Conservation (phyloP, 2,888 invertebrate genomes). For the Colletes collaris region DNA sequence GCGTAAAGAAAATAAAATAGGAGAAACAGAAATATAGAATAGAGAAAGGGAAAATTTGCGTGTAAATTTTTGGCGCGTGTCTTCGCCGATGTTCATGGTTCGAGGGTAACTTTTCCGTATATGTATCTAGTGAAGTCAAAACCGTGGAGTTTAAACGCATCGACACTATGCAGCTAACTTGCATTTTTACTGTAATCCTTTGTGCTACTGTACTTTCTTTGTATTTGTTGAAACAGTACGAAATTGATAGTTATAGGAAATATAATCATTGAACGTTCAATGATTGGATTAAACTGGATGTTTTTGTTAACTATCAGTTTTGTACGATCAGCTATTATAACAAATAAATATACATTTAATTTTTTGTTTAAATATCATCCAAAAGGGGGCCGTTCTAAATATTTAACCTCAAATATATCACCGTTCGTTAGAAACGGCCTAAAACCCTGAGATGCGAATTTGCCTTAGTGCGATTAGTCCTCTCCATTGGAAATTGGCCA, state of each 20-base stretch:
- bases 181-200: slow-evolving; percentile 14
- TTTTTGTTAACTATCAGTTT: too few species aligned
- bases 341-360: too few species aligned
- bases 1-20: slow-evolving; percentile 36
- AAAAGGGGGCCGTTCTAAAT: slow-evolving; percentile 22
- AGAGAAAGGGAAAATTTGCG: slow-evolving; percentile 14
- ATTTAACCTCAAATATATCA: slow-evolving; percentile 3
- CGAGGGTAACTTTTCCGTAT: slow-evolving; percentile 27
- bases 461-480: slow-evolving; percentile 4
- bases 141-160: not conserved
- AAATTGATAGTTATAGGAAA: too few species aligned
- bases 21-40: not conserved
- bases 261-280: too few species aligned
- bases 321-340: too few species aligned
- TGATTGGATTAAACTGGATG: too few species aligned
- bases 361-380: slow-evolving; percentile 9
- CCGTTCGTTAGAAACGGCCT: slow-evolving; percentile 26
- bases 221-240: too few species aligned
- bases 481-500: slow-evolving; percentile 14
- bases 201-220: slow-evolving; percentile 1
- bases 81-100: slow-evolving; percentile 18
- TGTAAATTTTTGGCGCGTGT: slow-evolving; percentile 14
- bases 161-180: not conserved
- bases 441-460: slow-evolving; percentile 50
- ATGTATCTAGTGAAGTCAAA: slow-evolving; percentile 3